These are phyloP conservation scores for Artibeus lituratus DNA, from an alignment of 2,797 vertebrate genomes.

Conservation along the genomic window DNA sequence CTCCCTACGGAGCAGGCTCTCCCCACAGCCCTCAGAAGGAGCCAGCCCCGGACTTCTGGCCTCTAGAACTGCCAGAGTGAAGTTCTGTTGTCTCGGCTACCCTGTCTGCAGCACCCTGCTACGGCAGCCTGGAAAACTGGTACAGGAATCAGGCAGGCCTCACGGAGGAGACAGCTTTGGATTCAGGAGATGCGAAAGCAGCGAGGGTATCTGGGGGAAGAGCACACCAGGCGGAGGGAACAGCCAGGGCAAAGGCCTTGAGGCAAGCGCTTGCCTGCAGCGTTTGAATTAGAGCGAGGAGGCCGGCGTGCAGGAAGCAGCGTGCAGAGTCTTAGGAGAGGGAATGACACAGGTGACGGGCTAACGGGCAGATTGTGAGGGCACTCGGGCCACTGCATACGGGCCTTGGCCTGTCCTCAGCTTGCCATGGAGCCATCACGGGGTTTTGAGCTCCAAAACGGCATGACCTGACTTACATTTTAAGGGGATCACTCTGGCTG, in stretches of 20 bases:
- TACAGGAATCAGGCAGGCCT: not conserved
- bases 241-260: not conserved
- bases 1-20: not conserved
- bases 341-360: not conserved
- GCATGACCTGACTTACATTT: not conserved
- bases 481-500: not conserved
- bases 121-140: not conserved
- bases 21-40: accelerated
- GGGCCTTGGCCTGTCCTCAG: not conserved
- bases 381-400: not conserved
- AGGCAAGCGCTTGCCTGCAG: not conserved
- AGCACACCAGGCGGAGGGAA: not conserved
- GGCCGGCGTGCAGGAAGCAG: not conserved
- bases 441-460: not conserved
- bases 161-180: not conserved
- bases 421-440: accelerated
- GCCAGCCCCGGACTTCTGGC: not conserved
- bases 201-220: not conserved
- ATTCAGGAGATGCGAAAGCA: not conserved
- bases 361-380: accelerated
- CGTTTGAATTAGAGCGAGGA: not conserved
- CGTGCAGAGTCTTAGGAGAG: not conserved
- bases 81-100: not conserved
- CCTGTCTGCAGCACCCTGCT: accelerated
- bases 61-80: not conserved